A percentile compares a stretch with the other conserved stretches of the same genome.
phyloP scores from a whole-genome alignment of 2,797 vertebrate species.

The Triplophysa bombifrons region DNA sequence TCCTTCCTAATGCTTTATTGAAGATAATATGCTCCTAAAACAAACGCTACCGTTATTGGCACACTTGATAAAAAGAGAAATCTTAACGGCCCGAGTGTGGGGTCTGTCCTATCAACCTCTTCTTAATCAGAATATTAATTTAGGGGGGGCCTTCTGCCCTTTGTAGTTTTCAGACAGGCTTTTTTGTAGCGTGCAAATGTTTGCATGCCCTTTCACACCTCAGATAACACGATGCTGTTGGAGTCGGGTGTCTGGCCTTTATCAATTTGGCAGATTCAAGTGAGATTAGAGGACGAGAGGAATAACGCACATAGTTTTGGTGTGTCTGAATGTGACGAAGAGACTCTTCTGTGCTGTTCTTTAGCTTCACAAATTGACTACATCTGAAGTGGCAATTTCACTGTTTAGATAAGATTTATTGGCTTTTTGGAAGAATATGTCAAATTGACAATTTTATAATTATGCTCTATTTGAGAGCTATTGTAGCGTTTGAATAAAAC shows the following conservation, averaged over 20 bases:
- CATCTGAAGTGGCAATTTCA: constrained; percentile 54
- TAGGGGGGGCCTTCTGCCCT: constrained; percentile 55
- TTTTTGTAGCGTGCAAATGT: constrained; percentile 62
- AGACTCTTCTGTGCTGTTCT: constrained; percentile 36
- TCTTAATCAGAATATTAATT: constrained; percentile 57
- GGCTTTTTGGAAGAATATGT: constrained; percentile 54
- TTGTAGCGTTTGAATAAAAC: constrained; percentile 51
- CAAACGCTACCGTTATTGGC: constrained; percentile 70
- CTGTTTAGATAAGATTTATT: constrained; percentile 59
- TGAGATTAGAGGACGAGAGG: constrained; percentile 52
- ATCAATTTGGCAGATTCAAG: constrained; percentile 61
- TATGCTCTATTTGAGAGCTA: constrained; percentile 57
- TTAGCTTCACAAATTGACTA: constrained; percentile 50
- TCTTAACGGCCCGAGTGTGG: constrained; percentile 57
- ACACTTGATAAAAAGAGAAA: constrained; percentile 70
- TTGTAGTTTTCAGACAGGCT: constrained; percentile 79
- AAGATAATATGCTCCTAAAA: constrained; percentile 74
- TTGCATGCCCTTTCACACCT: constrained; percentile 42
- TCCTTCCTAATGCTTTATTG: constrained; percentile 64
- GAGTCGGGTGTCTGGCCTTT: constrained; percentile 88
- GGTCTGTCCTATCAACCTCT: constrained; percentile 47
- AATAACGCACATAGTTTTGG: constrained; percentile 29
- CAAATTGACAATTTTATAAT: constrained; percentile 60
- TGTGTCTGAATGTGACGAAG: constrained; percentile 39
- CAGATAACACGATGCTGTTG: constrained; percentile 81